Evolutionary conservation across 2,113 vertebrate species (phyloP).

Genomic region (Oriolus oriolus): DNA sequence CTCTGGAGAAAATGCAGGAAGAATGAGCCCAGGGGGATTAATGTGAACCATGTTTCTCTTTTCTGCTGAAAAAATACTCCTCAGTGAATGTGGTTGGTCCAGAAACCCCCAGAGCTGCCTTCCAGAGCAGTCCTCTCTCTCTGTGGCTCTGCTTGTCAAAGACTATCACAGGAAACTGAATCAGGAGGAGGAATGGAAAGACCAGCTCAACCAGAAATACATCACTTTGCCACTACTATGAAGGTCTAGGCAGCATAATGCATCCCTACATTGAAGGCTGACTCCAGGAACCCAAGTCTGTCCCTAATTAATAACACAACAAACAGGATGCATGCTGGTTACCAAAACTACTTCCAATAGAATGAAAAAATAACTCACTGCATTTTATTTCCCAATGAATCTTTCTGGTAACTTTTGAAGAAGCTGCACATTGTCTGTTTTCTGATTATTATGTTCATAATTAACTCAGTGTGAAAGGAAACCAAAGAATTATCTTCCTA

Average conservation of each 20-base stretch:
- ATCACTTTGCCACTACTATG: not conserved
- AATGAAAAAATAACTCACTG: not conserved
- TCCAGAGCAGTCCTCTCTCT: not conserved
- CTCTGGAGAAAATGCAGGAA: not conserved
- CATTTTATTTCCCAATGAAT: not conserved
- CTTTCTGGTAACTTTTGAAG: not conserved
- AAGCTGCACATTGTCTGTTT: not conserved
- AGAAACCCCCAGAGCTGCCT: not conserved
- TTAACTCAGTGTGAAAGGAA: not conserved
- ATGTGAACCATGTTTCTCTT: rapidly evolving
- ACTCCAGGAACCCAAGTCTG: not conserved
- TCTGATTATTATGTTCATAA: not conserved
- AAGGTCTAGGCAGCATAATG: not conserved
- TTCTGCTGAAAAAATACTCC: not conserved
- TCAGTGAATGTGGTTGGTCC: not conserved
- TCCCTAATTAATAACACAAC: not conserved
- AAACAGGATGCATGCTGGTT: not conserved
- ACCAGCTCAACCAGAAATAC: not conserved
- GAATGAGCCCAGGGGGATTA: not conserved
- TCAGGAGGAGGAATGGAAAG: not conserved
- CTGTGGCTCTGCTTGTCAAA: not conserved
- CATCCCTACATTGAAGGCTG: not conserved
- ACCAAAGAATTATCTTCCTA: not conserved
- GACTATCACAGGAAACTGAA: not conserved
- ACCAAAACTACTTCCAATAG: not conserved